Evolutionary conservation across 2,888 invertebrate species (phyloP).

Genomic region (Aleiodes alternator): DNA sequence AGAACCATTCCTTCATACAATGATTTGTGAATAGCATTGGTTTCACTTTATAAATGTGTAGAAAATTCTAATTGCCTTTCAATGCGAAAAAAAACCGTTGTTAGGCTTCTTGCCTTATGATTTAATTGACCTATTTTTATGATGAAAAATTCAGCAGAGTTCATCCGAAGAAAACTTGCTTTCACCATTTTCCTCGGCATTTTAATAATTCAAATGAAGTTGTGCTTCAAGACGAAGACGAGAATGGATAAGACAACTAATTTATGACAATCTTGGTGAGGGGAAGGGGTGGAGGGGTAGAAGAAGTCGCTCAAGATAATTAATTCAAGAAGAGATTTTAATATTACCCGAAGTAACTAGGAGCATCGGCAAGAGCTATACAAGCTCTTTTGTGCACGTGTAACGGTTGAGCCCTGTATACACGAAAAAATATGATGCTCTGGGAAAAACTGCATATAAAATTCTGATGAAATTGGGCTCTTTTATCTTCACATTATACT

Average conservation of each 20-base stretch:
- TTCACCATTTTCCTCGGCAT: background rate
- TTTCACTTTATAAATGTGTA: too few species aligned
- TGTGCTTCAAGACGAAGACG: slow-evolving; percentile 52
- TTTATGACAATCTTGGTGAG: slow-evolving; percentile 71
- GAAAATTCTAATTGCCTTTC: too few species aligned
- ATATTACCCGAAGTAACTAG: slow-evolving; percentile 65
- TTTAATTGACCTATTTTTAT: background rate
- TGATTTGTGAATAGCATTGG: too few species aligned
- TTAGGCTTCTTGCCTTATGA: too few species aligned
- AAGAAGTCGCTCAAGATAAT: slow-evolving; percentile 67
- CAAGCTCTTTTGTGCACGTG: slow-evolving; percentile 68
- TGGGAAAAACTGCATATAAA: slow-evolving; percentile 8
- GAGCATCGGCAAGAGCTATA: background rate
- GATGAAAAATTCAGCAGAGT: background rate
- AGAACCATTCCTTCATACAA: too few species aligned
- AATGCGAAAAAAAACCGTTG: background rate
- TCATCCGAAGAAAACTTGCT: background rate
- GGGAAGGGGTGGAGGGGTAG: slow-evolving; percentile 48
- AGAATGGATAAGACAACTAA: slow-evolving; percentile 58
- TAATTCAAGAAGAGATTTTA: slow-evolving; percentile 73
- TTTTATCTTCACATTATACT: slow-evolving; percentile 24
- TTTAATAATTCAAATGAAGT: slow-evolving; percentile 54
- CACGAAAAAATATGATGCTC: slow-evolving; percentile 57
- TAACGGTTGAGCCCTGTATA: slow-evolving; percentile 57
- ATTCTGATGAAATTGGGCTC: slow-evolving; percentile 15